Conservation (phyloP, 1,140 invertebrate genomes). For the Pogonomyrmex californicus region DNA sequence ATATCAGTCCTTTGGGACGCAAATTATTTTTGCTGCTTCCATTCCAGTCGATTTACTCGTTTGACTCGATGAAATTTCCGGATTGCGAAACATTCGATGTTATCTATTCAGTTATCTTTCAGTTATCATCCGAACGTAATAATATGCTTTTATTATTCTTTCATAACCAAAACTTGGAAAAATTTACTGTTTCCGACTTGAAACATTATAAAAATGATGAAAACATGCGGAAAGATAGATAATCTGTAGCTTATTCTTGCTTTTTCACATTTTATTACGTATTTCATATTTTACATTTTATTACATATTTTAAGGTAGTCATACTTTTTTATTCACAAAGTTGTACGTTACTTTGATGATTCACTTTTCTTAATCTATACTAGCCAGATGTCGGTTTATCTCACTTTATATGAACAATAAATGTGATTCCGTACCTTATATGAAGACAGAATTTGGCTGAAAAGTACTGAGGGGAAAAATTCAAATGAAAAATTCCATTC, state of each 20-base stretch:
- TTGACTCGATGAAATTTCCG: background rate
- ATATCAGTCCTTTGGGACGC: background rate
- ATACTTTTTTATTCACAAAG: slow-evolving; percentile 16
- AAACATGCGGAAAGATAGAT: background rate
- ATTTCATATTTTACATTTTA: background rate
- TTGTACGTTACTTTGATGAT: background rate
- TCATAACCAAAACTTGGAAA: background rate
- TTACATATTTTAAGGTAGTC: slow-evolving; percentile 16
- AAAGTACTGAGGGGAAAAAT: slow-evolving; percentile 20
- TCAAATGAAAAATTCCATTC: slow-evolving; percentile 45
- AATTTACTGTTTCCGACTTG: background rate
- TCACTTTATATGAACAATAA: slow-evolving; percentile 35
- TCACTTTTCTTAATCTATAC: slow-evolving; percentile 36
- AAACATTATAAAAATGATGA: background rate
- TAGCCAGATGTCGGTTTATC: slow-evolving; percentile 38
- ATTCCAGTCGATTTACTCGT: background rate
- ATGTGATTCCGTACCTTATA: slow-evolving; percentile 3
- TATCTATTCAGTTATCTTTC: background rate
- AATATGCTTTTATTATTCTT: background rate
- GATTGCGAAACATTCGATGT: slow-evolving; percentile 16
- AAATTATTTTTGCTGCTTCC: slow-evolving; percentile 20
- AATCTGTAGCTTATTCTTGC: background rate
- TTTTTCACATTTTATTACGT: background rate
- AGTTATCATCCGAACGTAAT: background rate
- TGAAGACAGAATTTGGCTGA: slow-evolving; percentile 7